Evolutionary conservation across 1,140 invertebrate genomes (phyloP), one percentile per base, ranked within the genome.

Genomic region (Drosophila eugracilis): DNA sequence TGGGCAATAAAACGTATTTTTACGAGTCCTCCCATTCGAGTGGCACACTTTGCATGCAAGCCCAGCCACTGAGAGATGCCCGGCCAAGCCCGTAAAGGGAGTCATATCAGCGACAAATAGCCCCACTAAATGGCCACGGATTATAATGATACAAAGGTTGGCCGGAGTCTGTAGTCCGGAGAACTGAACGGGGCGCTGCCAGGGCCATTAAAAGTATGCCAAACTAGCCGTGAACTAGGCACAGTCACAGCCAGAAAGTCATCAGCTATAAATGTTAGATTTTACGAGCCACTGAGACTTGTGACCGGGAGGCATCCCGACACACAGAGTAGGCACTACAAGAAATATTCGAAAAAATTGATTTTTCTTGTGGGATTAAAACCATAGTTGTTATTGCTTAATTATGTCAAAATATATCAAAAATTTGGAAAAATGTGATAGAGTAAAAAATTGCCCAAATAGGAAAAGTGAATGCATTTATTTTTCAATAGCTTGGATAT

Each of bases 1-100:
- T 57, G 71, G 71, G 83, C 78, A 88, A 88, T 88, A 88, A 88
- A 88, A 88, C 78, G 83, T 75, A 88, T 88, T 88, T 88, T 88
- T 88, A 88, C 79, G 83, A 83, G 39, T 34, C 60, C 55, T 69
- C 26, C 59, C 83, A 78, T 86, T 76, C 80, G 75, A 83, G 78
- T 72, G 70, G 50, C 77, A 53, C 54, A 78, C 71, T 88, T 88
- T 88, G 83, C 83, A 88, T 88, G 83, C 84, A 86, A 26, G 59
- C 44, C 39, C 3, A 44, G 71, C 42, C 17, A 42, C 57, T 21
- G 65, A 65, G 65, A 65, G 55, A 69, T 69, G 69, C 47, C 58
- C 73, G 17, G 54, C 74, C 70, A 60, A 73, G 52, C 54, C 81
- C 59, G 80, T 88, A 86, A 86, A 88, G 83, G 78, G 83, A 86